phyloP scores from a whole-genome alignment of 2,888 invertebrate genomes.

The Drosophila parthenogenetica region DNA sequence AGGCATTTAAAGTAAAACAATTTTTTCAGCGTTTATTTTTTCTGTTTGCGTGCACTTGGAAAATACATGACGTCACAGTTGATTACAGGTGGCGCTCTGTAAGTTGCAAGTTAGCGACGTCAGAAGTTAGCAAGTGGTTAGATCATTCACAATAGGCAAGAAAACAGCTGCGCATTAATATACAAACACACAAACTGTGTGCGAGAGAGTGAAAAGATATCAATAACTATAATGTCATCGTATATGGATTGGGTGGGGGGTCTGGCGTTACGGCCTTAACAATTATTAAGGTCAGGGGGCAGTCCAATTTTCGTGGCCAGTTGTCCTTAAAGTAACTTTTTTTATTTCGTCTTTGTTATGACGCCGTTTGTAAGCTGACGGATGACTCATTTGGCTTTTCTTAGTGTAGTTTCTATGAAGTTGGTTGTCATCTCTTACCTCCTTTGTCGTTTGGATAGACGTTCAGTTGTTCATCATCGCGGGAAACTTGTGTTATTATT shows the following conservation, averaged over 20 bases:
- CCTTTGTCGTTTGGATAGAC: slow-evolving; percentile 93
- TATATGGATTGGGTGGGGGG: slow-evolving; percentile 17
- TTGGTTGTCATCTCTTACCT: slow-evolving; percentile 84
- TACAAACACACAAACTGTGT: slow-evolving; percentile 10
- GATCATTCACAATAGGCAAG: slow-evolving; percentile 66
- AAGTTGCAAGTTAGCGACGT: slow-evolving; percentile 40
- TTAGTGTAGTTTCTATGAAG: slow-evolving; percentile 8
- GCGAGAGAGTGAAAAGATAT: slow-evolving; percentile 14
- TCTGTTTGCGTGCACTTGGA: slow-evolving; percentile 56
- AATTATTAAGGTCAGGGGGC: slow-evolving; percentile 50
- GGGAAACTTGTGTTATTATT: slow-evolving; percentile 99
- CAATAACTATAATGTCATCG: slow-evolving; percentile 39
- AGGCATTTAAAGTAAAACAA: slow-evolving; percentile 51
- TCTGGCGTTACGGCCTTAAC: slow-evolving; percentile 21
- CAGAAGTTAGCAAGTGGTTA: slow-evolving; percentile 72
- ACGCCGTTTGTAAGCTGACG: slow-evolving; percentile 52
- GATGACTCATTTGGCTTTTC: slow-evolving; percentile 63
- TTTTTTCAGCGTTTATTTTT: slow-evolving; percentile 38
- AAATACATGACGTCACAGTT: slow-evolving; percentile 69
- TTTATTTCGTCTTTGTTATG: slow-evolving; percentile 72
- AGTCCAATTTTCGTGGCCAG: slow-evolving; percentile 48
- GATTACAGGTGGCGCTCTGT: slow-evolving; percentile 73
- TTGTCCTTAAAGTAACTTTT: slow-evolving; percentile 67
- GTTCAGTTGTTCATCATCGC: slow-evolving; percentile 98
- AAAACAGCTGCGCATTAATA: slow-evolving; percentile 57